phyloP scores from a whole-genome alignment of 1,140 invertebrate genomes.

The Drosophila rufa region DNA sequence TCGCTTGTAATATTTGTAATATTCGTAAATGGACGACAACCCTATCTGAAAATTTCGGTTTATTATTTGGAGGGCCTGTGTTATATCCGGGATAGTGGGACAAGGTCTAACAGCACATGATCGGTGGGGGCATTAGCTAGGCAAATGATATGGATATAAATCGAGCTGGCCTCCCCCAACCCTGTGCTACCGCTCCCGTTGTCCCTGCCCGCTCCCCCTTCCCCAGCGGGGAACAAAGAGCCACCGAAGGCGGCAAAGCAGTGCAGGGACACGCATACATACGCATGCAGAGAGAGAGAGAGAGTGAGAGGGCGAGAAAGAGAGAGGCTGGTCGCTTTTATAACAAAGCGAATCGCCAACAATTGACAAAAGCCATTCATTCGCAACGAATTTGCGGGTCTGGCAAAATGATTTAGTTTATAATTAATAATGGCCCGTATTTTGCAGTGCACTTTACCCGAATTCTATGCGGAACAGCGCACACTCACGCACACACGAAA shows the following conservation, averaged over 20 bases:
- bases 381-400: slow-evolving; percentile 36
- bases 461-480: slow-evolving; percentile 50
- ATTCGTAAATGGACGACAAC: background rate
- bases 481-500: slow-evolving; percentile 44
- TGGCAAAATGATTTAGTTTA: slow-evolving; percentile 38
- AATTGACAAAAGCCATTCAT: slow-evolving; percentile 51
- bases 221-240: slow-evolving; percentile 66
- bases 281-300: slow-evolving; percentile 7
- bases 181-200: background rate
- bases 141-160: slow-evolving; percentile 70
- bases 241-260: slow-evolving; percentile 67
- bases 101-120: slow-evolving; percentile 63
- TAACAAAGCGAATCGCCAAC: slow-evolving; percentile 50
- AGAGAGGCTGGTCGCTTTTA: slow-evolving; percentile 33
- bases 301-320: slow-evolving; percentile 19
- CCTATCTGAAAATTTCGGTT: slow-evolving; percentile 22
- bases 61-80: slow-evolving; percentile 12
- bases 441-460: slow-evolving; percentile 16
- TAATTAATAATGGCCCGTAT: slow-evolving; percentile 42
- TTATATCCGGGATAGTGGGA: slow-evolving; percentile 31
- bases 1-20: background rate
- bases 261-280: slow-evolving; percentile 62
- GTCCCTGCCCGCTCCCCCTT: slow-evolving; percentile 7
- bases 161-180: slow-evolving; percentile 13
- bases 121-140: slow-evolving; percentile 57